Conservation (phyloP, 2,888 invertebrate species). For the Drosophila testacea region DNA sequence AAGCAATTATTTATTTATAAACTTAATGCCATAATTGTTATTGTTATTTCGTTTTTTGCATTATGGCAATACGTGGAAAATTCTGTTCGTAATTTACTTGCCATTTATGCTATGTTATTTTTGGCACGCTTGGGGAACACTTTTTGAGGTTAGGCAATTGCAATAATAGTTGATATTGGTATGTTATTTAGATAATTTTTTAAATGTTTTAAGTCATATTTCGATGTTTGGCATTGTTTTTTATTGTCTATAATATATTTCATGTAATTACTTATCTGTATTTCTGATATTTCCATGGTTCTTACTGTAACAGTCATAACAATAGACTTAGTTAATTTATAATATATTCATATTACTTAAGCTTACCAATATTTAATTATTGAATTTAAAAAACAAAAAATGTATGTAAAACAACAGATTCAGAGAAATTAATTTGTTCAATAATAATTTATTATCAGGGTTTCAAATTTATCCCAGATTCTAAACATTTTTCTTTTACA, state of each 20-base stretch:
- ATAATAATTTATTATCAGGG: no score
- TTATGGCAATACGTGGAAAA: conserved; percentile 28
- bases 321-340: no score
- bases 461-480: not conserved
- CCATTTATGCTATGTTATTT: conserved; percentile 3
- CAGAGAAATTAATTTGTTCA: not conserved
- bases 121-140: conserved; percentile 6
- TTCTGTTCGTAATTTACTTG: conserved; percentile 2
- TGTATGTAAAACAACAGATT: no score
- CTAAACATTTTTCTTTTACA: no score
- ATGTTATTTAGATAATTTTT: conserved; percentile 6
- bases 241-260: not conserved
- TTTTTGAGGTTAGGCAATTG: conserved; percentile 14
- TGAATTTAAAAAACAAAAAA: no score
- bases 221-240: conserved; percentile 32
- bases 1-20: conserved; percentile 51
- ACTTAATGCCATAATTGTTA: conserved; percentile 36
- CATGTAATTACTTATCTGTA: not conserved
- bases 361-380: no score
- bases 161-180: conserved; percentile 14
- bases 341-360: no score
- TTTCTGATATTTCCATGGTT: not conserved
- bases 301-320: not conserved
- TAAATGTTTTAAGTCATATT: conserved; percentile 4
- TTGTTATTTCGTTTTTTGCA: conserved; percentile 15